Evolutionary conservation across 2,797 vertebrate genomes (phyloP).

Genomic region (Channa striata): DNA sequence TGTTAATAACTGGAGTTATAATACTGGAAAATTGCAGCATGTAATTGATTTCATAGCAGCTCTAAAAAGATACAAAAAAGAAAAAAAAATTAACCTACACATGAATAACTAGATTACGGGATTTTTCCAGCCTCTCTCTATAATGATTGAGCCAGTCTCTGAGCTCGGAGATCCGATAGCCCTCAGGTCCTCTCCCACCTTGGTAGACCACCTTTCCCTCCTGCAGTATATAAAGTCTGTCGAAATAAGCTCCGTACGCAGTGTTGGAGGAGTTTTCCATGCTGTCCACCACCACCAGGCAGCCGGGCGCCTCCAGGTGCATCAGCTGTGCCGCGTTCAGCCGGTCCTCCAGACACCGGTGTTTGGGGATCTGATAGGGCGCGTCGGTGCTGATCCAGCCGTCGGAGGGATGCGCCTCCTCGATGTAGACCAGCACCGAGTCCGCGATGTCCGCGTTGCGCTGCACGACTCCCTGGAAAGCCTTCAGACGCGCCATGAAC

Average conservation of each 20-base stretch:
- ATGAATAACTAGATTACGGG: conserved; percentile 80
- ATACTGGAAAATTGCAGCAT: conserved; percentile 58
- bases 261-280: conserved; percentile 96
- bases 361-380: conserved; percentile 92
- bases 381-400: conserved; percentile 97
- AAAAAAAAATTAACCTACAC: conserved; percentile 82
- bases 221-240: conserved; percentile 94
- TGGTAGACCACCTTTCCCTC: conserved; percentile 93
- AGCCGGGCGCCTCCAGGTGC: conserved; percentile 89
- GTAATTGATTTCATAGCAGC: conserved; percentile 62
- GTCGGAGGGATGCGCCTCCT: conserved; percentile 97
- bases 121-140: conserved; percentile 76
- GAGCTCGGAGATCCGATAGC: conserved; percentile 95
- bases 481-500: conserved; percentile 96
- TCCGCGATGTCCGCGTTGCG: conserved; percentile 92
- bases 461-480: conserved; percentile 91
- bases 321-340: conserved; percentile 91
- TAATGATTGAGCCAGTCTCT: conserved; percentile 92
- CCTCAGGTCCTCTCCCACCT: conserved; percentile 94
- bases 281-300: conserved; percentile 91
- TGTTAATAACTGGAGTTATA: conserved; percentile 40
- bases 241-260: conserved; percentile 97
- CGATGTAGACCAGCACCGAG: conserved; percentile 95
- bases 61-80: conserved; percentile 50
- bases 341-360: conserved; percentile 94